Conservation (phyloP, 2,888 invertebrate species). For the Polia nebulosa region DNA sequence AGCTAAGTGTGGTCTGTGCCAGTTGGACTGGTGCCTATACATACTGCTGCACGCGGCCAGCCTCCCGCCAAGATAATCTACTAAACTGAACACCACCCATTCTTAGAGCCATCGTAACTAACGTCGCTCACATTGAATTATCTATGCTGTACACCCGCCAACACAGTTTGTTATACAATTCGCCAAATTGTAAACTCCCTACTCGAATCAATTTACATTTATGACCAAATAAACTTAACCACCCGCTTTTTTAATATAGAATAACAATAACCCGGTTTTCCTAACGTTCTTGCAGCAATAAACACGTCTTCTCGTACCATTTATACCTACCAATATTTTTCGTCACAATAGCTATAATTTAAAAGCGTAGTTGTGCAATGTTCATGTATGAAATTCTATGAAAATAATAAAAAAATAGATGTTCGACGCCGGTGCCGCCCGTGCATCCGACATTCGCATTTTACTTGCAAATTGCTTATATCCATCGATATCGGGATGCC, state of each 20-base stretch:
- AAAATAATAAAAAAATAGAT: conserved; percentile 80
- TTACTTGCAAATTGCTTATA: conserved; percentile 90
- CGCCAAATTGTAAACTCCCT: conserved; percentile 43
- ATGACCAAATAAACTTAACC: conserved; percentile 28
- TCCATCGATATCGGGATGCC: conserved; percentile 82
- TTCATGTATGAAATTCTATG: conserved; percentile 80
- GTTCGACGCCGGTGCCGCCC: conserved; percentile 68
- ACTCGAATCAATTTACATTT: conserved; percentile 48
- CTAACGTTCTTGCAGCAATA: conserved; percentile 18
- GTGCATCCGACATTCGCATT: conserved; percentile 85
- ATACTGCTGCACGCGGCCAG: conserved; percentile 69
- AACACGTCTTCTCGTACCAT: conserved; percentile 5
- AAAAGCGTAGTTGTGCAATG: conserved; percentile 68
- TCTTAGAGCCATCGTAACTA: conserved; percentile 74
- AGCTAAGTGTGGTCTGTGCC: conserved; percentile 80
- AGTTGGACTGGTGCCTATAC: conserved; percentile 84
- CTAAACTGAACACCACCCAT: conserved; percentile 74
- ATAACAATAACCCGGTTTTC: conserved; percentile 6
- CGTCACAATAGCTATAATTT: conserved; percentile 64
- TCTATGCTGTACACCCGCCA: conserved; percentile 68
- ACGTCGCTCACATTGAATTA: conserved; percentile 74
- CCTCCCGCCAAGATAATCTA: conserved; percentile 83
- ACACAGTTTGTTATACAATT: conserved; percentile 59
- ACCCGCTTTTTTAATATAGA: conserved; percentile 5
- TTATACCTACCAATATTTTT: conserved; percentile 24